Conservation (phyloP, 2,797 vertebrate species). For the Eulemur coronatus region DNA sequence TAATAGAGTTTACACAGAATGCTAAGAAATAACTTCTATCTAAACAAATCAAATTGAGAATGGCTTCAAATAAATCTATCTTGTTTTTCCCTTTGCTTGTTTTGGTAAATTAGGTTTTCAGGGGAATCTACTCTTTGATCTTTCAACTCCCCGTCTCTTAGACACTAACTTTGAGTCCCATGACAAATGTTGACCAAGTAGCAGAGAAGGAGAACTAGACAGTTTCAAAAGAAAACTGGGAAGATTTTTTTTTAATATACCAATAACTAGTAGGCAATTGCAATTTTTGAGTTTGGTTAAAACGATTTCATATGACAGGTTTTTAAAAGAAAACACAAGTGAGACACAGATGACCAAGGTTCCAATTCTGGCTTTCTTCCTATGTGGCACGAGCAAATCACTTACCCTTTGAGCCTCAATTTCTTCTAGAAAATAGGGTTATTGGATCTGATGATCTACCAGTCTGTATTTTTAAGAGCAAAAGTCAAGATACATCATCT, state of each 20-base stretch:
- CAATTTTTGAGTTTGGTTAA: constrained; percentile 23
- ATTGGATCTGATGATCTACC: background rate
- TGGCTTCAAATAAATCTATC: background rate
- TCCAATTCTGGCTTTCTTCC: background rate
- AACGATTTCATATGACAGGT: constrained; percentile 19
- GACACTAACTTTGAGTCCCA: background rate
- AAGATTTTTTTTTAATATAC: background rate
- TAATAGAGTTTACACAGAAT: constrained; percentile 20
- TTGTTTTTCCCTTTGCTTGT: background rate
- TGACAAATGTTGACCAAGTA: background rate
- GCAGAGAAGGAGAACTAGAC: background rate
- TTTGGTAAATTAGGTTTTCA: background rate
- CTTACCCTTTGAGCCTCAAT: background rate
- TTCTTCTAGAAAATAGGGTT: background rate
- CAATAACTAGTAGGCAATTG: background rate
- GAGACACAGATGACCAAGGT: background rate
- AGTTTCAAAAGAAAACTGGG: background rate
- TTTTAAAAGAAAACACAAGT: constrained; percentile 39
- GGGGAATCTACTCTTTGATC: background rate
- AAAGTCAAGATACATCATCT: background rate
- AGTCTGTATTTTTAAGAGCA: constrained; percentile 28
- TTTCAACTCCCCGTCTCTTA: background rate
- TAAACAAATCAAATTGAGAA: background rate
- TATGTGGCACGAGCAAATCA: background rate
- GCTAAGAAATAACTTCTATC: background rate